Evolutionary conservation across 2,888 invertebrate species (phyloP), one percentile per base, ranked within the genome.

Genomic region (Carcina quercana): DNA sequence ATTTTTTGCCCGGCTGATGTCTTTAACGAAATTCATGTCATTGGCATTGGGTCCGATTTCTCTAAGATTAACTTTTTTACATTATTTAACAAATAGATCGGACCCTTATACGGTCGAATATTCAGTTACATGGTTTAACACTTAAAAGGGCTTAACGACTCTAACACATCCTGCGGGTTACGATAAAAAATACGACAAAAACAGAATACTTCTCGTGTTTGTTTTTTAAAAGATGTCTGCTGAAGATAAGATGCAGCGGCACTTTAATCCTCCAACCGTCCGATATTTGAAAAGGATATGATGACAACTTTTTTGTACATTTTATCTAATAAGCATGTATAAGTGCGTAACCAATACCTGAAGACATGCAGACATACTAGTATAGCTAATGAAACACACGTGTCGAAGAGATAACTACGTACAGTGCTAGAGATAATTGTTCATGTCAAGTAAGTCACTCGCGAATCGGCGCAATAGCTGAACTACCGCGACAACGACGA

Each of bases 61-160:
- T 75, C 74, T 69, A 66, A 79, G 78, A 80, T 82, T 80, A 80
- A 71, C 62, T 73, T 79, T 76, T 79, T 78, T 74, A 74, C 68
- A 69, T 73, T 74, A 78, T 75, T 76, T 73, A 80, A 82, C 82
- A 83, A 82, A 83, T 83, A 83, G 82, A 80, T 76, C 73, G 71
- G 74, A 66, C 74, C 78, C 78, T 79, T 75, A 68, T 71, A 75
- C 74, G 75, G 58, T 75, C 78, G 69, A 80, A 82, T 83, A 82
- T 83, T 82, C 80, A 75, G 82, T 82, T 83, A 83, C 82, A 83
- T 75, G 82, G 80, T 83, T 83, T 82, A 83, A 83, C 82, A 83
- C 82, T 83, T 83, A 82, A 82, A 83, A 82, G 80, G 79, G 75
- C 82, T 82, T 83, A 83, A 83, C 82, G 82, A 82, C 75, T 78